Evolutionary conservation across 2,113 vertebrate genomes (phyloP), one percentile per base, ranked within the genome.

Genomic region (Struthidea cinerea): DNA sequence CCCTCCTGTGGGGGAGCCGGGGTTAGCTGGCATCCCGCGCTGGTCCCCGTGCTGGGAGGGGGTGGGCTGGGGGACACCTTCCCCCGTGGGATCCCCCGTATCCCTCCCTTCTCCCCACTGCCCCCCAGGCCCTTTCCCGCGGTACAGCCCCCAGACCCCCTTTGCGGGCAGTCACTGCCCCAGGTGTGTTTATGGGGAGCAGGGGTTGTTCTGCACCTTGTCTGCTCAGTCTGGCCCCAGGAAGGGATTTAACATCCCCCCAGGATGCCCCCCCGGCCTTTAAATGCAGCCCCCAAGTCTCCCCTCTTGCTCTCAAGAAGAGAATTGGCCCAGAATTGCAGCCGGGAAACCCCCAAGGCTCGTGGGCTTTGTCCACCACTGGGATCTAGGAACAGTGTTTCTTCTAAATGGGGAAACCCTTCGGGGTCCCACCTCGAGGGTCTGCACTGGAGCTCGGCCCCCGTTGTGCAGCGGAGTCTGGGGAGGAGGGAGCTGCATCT

Each of bases 391-490:
- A 41, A 1, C 0, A 8, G 28, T 2, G 32, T 24, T 81, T 21
- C 5, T 44, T 15, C 15, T 39, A 7, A 28, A 30, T 7, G 21
- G 49, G 10, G 84, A 55, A 18, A 60, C 9, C 15, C 23, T 26
- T 32, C 4, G 28, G 73, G 69, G 23, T 84, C 84, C n/a, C 63
- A 11, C 33, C 23, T 9, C 1, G 56, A 13, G 60, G 41, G 37
- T 50, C 60, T 13, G 28, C 14, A 0, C 64, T 46, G 89, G 15
- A 47, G 49, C 73, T 67, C 17, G 32, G 56, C 7, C 64, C 61
- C 16, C 11, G 0, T 1, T 15, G 37, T 35, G 71, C 69, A 27
- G 35, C 3, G 0, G 18, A 9, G 67, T 20, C 44, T 4, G 3
- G 55, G 73, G 33, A 33, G 10, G 50, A 16, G 23, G 41, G 55